These are phyloP conservation scores for Choloepus didactylus DNA, from an alignment of 2,797 vertebrate genomes.

Conservation along the genomic window DNA sequence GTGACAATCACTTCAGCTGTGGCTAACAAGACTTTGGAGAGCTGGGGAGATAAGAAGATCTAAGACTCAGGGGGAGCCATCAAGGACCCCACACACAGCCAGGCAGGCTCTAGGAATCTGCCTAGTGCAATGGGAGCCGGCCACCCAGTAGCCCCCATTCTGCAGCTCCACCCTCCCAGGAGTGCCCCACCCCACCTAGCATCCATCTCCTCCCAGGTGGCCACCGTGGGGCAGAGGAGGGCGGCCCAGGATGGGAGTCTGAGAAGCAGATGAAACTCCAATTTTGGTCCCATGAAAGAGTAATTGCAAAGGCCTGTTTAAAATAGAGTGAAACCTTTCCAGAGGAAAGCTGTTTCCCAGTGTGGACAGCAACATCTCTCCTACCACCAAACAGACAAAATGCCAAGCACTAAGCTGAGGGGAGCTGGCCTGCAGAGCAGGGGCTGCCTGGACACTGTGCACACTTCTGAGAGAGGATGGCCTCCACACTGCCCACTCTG, in stretches of 20 bases:
- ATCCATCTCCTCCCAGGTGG: background rate
- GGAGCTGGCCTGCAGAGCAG: rapidly evolving
- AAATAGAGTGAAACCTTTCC: background rate
- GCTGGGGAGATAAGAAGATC: background rate
- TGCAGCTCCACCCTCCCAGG: background rate
- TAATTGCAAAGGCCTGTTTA: background rate
- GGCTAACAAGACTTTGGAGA: background rate
- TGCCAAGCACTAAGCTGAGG: background rate
- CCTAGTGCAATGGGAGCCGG: rapidly evolving
- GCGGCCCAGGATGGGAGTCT: background rate
- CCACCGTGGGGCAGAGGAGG: background rate
- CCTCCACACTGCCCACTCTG: background rate
- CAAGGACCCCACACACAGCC: background rate
- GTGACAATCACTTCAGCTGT: background rate
- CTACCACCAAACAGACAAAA: background rate
- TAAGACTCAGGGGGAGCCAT: background rate
- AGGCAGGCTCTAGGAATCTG: background rate
- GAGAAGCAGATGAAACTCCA: background rate
- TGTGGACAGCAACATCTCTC: background rate
- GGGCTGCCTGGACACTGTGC: rapidly evolving
- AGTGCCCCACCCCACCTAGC: background rate
- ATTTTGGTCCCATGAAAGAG: background rate
- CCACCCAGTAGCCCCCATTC: background rate
- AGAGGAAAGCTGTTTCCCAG: background rate
- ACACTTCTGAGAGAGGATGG: background rate